Evolutionary conservation across 92 coral and sea anemone species (phyloP), one percentile per base, ranked within the genome.

Genomic region (Zoanthus gigantus): DNA sequence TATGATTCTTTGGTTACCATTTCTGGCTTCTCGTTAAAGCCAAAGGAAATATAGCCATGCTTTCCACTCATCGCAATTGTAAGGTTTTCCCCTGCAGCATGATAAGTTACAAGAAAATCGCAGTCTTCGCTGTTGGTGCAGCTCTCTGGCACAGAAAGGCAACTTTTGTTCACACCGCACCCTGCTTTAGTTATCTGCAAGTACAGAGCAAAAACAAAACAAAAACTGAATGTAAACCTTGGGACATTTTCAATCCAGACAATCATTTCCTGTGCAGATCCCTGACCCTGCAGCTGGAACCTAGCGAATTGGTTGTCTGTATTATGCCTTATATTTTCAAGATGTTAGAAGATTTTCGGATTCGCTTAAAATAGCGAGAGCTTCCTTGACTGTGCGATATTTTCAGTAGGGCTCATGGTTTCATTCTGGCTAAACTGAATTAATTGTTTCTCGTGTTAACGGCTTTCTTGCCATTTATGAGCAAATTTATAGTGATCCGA

Each of bases 51-150:
- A 67, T 81, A 81, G 29, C 23, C 17, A 30, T 81, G 85, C 46
- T 81, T 81, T 29, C 85, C 85, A 81, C 85, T 66, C 85, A 81
- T 46, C 76, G 66, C 85, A 50, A 81, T 65, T 7, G 85, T 66
- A 28, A 81, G 60, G 63, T 81, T 81, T 23, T 46, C 85, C 11
- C 85, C 85, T 8, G 44, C 9, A 0, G n/a, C 45, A 1, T 13
- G 85, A 68, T 81, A 81, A 3, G 85, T 81, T 60, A 81, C 85
- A 44, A 81, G 85, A 37, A 81, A 81, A 53, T 81, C 75, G 34
- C 85, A 81, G 65, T 81, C 76, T 81, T 81, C 61, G 17, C 85
- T 81, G 75, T 81, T 81, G 3, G 85, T 81, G 63, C 85, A 81
- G 47, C 6, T 32, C n/a, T 81, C 85, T 12, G 85, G 85, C 37